Percentiles rank a stretch among this genome's conserved stretches.
Evolutionary conservation across 92 coral and sea anemone genomes (phyloP).

Genomic region (Zoanthus sansibaricus): DNA sequence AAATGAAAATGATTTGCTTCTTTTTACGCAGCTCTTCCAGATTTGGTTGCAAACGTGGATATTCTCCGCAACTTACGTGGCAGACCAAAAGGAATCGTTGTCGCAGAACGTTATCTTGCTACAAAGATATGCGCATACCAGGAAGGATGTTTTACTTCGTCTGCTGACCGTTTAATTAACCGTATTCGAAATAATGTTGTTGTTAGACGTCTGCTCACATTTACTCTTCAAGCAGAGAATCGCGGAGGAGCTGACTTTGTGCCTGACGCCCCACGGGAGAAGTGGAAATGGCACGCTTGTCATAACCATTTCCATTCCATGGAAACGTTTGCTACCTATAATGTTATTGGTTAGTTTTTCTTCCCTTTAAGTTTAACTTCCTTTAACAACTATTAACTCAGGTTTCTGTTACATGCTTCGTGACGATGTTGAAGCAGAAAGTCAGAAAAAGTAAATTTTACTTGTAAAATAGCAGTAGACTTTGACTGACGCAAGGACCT

Average conservation of each 20-base stretch:
- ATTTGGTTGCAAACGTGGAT: slow-evolving; percentile 30
- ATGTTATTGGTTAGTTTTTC: slow-evolving; percentile 75
- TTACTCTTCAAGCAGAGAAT: slow-evolving; percentile 84
- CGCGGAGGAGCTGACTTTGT: slow-evolving; percentile 80
- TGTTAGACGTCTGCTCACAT: slow-evolving; percentile 77
- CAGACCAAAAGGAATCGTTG: neutral
- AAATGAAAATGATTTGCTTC: neutral
- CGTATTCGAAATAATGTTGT: neutral
- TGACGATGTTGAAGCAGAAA: no score
- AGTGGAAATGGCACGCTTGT: slow-evolving; percentile 91
- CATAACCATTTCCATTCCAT: slow-evolving; percentile 93
- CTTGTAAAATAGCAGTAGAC: no score
- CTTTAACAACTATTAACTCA: no score
- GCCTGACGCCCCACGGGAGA: slow-evolving; percentile 65
- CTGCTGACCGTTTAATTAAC: neutral
- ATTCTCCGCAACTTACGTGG: slow-evolving; percentile 21
- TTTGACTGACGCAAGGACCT: no score
- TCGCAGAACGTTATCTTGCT: neutral
- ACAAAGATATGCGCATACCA: slow-evolving; percentile 18
- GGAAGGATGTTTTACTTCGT: slow-evolving; percentile 36
- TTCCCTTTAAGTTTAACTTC: no score
- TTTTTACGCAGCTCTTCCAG: slow-evolving; percentile 18
- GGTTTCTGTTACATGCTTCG: no score
- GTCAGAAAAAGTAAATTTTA: no score
- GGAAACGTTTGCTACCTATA: slow-evolving; percentile 88